Base-by-base conservation (phyloP, 2,797 vertebrate genomes). In the Helarctos malayanus region DNA sequence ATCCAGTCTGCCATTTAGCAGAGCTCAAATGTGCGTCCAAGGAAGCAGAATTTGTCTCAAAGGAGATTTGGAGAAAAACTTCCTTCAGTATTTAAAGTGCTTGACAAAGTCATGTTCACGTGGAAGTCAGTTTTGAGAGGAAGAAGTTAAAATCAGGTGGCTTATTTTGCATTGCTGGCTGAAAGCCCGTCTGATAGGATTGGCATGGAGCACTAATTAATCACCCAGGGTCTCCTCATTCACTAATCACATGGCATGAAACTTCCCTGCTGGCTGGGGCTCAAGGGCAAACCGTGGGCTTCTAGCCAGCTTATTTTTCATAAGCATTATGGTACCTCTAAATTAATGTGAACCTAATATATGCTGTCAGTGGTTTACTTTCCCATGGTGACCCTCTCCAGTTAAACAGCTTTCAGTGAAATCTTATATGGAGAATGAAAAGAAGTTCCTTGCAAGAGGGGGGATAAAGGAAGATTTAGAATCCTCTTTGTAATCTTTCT, bases 221-320 rank as follows among this genome's bases (percentile, higher is more conserved):
- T 98, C 95, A 98, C 95, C 98, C 97, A 96, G 57, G 92, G 41
- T 95, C 81, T 98, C 95, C 97, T 97, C 94, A 71, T 97, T 98
- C 92, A 85, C 89, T 97, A 63, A 61, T 94, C 97, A 85, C 95
- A 84, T 79, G 96, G 96, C 35, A 2, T 52, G 25, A 78, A 49
- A 32, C 95, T 97, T 96, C 95, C 84, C 95, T 93, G 81, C 90
- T 97, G 97, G 54, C 96, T 49, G 49, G 79, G 76, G 71, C 96
- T 98, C 85, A 69, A 95, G 97, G 97, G 94, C 82, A 97, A 89
- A 89, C 29, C 9, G 0, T 38, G 93, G 93, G 68, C 95, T 97
- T 61, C 79, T 94, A 49, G 92, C 78, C 79, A 97, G 80, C 47
- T n/a, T 18, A 11, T 92, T 97, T 92, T 98, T 98, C 88, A 35